phyloP scores from a whole-genome alignment of 2,888 invertebrate genomes.

The Mimumesa dahlbomi region DNA sequence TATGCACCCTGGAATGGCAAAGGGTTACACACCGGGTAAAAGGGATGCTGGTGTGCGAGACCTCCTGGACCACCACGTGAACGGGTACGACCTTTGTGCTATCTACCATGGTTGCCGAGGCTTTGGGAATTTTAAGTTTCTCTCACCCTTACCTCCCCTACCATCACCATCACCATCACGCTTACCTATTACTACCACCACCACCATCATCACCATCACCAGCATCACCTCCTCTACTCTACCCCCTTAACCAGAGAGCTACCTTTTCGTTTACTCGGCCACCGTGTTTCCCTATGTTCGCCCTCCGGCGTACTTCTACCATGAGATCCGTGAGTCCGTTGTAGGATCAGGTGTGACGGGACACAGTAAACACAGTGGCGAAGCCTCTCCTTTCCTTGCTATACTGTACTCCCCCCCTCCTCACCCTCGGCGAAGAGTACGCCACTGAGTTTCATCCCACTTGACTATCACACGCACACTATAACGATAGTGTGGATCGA shows the following conservation, averaged over 20 bases:
- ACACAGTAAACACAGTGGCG: slow-evolving; percentile 51
- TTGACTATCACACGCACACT: slow-evolving; percentile 40
- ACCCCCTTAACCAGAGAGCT: too few species aligned
- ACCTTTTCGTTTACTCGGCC: slow-evolving; percentile 34
- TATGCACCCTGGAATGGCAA: slow-evolving; percentile 39
- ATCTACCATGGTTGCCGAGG: slow-evolving; percentile 12
- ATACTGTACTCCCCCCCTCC: neutral
- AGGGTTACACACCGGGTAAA: slow-evolving; percentile 22
- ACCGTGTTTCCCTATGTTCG: slow-evolving; percentile 16
- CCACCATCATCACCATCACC: neutral
- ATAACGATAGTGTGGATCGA: slow-evolving; percentile 30
- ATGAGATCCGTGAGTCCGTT: slow-evolving; percentile 29
- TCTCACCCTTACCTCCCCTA: neutral
- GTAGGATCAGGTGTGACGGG: slow-evolving; percentile 59
- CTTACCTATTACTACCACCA: neutral
- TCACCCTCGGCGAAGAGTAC: neutral
- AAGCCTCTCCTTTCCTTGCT: slow-evolving; percentile 23
- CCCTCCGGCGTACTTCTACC: slow-evolving; percentile 35
- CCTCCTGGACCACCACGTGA: neutral
- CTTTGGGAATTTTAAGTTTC: slow-evolving; percentile 41
- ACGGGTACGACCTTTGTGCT: slow-evolving; percentile 14
- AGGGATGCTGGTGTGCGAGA: slow-evolving; percentile 31
- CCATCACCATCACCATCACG: neutral
- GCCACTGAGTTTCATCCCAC: neutral
- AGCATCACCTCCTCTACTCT: neutral